These are phyloP conservation scores for Psettodes erumei DNA, from an alignment of 2,113 vertebrate species.

Conservation along the genomic window DNA sequence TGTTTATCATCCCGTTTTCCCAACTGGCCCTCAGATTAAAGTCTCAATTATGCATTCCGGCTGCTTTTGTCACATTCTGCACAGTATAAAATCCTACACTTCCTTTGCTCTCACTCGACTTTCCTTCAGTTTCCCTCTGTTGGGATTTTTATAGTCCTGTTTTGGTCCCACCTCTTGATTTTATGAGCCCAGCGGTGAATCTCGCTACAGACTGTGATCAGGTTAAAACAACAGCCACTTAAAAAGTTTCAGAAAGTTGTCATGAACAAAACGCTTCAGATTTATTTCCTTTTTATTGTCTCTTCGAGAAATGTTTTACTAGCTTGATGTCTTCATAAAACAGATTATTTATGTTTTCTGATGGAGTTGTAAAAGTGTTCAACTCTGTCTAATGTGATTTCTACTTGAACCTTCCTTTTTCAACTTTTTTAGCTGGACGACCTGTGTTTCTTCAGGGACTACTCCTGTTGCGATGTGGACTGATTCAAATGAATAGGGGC, in stretches of 20 bases:
- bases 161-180: constrained; percentile 11
- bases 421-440: not conserved
- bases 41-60: not conserved
- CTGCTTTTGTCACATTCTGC: not conserved
- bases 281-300: not conserved
- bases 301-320: not conserved
- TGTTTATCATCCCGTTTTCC: constrained; percentile 29
- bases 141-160: constrained; percentile 19
- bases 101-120: not conserved
- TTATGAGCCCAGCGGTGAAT: not conserved
- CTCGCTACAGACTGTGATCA: not conserved
- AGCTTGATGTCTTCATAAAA: not conserved
- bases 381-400: not conserved
- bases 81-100: not conserved
- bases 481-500: no score
- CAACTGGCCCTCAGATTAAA: constrained; percentile 29
- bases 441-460: not conserved
- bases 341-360: not conserved
- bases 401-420: not conserved
- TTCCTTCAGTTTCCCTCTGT: not conserved
- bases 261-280: not conserved
- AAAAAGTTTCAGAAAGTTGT: not conserved
- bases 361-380: not conserved
- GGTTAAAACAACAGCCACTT: not conserved
- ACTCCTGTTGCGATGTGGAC: no score